Evolutionary conservation across 1,140 invertebrate species (phyloP).

Genomic region (Phortica variegata): DNA sequence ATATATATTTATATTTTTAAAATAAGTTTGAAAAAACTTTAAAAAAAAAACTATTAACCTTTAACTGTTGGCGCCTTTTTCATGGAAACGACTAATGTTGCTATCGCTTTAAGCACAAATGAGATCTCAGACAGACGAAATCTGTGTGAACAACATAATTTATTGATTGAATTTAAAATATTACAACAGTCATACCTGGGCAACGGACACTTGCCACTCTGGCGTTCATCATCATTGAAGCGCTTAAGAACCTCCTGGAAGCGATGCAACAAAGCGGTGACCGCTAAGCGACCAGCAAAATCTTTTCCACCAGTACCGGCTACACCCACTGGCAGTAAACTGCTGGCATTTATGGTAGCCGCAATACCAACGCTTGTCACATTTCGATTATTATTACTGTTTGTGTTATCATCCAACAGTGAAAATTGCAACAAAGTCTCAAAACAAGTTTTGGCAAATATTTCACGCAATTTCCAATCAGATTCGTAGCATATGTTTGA

Average conservation of each 20-base stretch:
- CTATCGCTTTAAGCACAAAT: constrained; percentile 94
- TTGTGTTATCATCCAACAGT: constrained; percentile 64
- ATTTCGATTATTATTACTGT: constrained; percentile 47
- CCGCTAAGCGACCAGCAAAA: constrained; percentile 81
- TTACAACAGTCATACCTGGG: constrained; percentile 67
- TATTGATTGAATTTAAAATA: too few relatives aligned
- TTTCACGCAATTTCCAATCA: constrained; percentile 82
- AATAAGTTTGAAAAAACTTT: too few relatives aligned
- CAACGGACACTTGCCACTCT: constrained; percentile 86
- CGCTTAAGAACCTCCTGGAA: constrained; percentile 91
- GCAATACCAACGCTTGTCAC: constrained; percentile 20
- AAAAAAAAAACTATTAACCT: constrained; percentile 63
- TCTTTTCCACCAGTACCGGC: constrained; percentile 59
- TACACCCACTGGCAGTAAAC: constrained; percentile 30
- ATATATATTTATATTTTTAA: too few relatives aligned
- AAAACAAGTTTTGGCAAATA: constrained; percentile 95
- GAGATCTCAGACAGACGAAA: constrained; percentile 93
- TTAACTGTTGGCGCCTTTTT: constrained; percentile 86
- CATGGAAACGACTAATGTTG: constrained; percentile 86
- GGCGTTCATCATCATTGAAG: constrained; percentile 82
- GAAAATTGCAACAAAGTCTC: constrained; percentile 95
- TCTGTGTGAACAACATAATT: constrained; percentile 58
- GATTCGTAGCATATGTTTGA: constrained; percentile 74
- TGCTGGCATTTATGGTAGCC: constrained; percentile 36
- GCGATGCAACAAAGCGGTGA: constrained; percentile 85